phyloP scores from a whole-genome alignment of 2,888 invertebrate species.

The Trichopoda pennipes region DNA sequence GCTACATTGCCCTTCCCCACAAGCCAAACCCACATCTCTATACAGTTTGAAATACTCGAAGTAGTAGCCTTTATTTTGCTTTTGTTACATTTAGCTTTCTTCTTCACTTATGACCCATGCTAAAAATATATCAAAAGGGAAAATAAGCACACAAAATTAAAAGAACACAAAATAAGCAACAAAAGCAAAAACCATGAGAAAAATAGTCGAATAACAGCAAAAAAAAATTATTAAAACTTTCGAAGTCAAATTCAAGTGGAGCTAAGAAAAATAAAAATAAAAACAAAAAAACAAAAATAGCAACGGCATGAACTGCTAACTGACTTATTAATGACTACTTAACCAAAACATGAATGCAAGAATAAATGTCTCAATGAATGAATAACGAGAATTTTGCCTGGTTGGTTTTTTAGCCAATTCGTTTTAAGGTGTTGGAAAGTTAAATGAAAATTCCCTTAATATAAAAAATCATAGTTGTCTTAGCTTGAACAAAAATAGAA shows the following conservation, averaged over 20 bases:
- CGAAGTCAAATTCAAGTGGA: slow-evolving; percentile 5
- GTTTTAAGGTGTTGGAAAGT: slow-evolving; percentile 30
- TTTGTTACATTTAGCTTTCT: slow-evolving; percentile 13
- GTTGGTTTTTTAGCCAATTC: not conserved
- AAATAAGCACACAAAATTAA: not conserved
- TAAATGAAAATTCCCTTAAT: slow-evolving; percentile 34
- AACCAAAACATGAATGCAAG: slow-evolving; percentile 50
- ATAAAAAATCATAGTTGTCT: not conserved
- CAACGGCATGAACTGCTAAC: slow-evolving; percentile 40
- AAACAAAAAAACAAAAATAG: not conserved
- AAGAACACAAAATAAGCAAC: not conserved
- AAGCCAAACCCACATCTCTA: no score
- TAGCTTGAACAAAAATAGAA: not conserved
- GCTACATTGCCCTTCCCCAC: slow-evolving; percentile 6
- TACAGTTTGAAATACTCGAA: no score
- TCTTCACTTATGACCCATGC: slow-evolving; percentile 9
- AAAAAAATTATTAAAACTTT: not conserved
- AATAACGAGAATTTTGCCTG: slow-evolving; percentile 3
- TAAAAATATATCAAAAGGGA: slow-evolving; percentile 9
- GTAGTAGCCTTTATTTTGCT: not conserved
- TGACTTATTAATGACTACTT: slow-evolving; percentile 66
- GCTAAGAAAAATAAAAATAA: not conserved
- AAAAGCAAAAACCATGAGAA: not conserved
- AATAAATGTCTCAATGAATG: slow-evolving; percentile 31
- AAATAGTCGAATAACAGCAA: not conserved